phyloP scores from a whole-genome alignment of 2,888 invertebrate genomes.

The Tigriopus californicus region DNA sequence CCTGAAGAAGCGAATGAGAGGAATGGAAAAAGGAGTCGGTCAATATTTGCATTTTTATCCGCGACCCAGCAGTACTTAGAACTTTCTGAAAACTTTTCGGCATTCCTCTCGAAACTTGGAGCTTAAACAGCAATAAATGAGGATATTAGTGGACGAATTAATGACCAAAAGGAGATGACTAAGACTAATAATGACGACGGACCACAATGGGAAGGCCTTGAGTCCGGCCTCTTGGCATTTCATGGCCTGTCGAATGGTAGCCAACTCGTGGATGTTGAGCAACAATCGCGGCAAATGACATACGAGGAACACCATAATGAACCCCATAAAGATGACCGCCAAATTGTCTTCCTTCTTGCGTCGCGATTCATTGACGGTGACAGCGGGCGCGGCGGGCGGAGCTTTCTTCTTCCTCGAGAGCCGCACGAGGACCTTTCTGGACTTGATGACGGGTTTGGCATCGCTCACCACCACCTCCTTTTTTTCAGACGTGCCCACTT shows the following conservation, averaged over 20 bases:
- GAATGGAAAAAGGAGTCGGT: no score
- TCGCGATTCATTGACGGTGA: background rate
- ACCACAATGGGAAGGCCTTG: background rate
- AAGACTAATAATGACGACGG: background rate
- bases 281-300: slow-evolving; percentile 10
- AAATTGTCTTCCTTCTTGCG: slow-evolving; percentile 11
- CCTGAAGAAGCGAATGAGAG: no score
- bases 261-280: slow-evolving; percentile 12
- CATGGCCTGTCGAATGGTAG: slow-evolving; percentile 3
- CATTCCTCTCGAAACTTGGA: slow-evolving; percentile 8
- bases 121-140: slow-evolving; percentile 8
- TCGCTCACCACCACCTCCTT: no score
- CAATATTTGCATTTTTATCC: no score
- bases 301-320: slow-evolving; percentile 11
- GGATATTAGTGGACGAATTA: slow-evolving; percentile 7
- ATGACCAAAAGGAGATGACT: background rate
- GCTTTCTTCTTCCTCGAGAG: background rate
- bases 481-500: no score
- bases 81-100: background rate
- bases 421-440: background rate
- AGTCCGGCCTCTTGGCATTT: background rate
- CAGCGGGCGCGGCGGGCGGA: background rate
- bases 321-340: slow-evolving; percentile 13
- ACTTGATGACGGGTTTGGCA: no score
- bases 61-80: no score